phyloP scores from a whole-genome alignment of 2,888 invertebrate species.

The Tribolium freemani region DNA sequence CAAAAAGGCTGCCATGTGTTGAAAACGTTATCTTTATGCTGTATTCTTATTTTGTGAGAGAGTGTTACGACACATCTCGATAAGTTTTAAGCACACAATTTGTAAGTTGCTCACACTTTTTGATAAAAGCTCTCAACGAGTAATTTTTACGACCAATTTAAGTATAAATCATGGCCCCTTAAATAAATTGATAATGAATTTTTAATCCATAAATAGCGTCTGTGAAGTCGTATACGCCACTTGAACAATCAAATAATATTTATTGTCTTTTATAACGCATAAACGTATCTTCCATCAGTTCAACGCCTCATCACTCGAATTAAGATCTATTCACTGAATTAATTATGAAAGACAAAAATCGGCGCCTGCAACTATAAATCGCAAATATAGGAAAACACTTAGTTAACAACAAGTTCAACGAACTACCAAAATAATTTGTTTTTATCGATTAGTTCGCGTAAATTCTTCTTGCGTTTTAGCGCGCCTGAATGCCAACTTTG shows the following conservation, averaged over 20 bases:
- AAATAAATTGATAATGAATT: constrained; percentile 35
- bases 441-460: background rate
- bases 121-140: background rate
- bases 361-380: background rate
- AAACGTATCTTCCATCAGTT: constrained; percentile 32
- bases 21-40: constrained; percentile 17
- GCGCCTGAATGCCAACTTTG: background rate
- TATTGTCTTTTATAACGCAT: constrained; percentile 41
- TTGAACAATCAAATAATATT: constrained; percentile 33
- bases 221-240: constrained; percentile 14
- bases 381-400: constrained; percentile 4
- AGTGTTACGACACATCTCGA: background rate
- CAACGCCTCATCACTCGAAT: constrained; percentile 13
- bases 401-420: background rate
- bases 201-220: constrained; percentile 27
- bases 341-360: background rate
- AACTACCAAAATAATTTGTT: background rate
- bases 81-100: constrained; percentile 5
- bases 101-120: constrained; percentile 11
- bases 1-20: constrained; percentile 20
- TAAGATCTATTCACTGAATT: background rate
- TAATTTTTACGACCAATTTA: constrained; percentile 23
- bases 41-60: constrained; percentile 8
- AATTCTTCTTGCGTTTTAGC: constrained; percentile 1
- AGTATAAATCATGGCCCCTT: constrained; percentile 8